Evolutionary conservation across 2,888 invertebrate genomes (phyloP).

Genomic region (Spodoptera littoralis): DNA sequence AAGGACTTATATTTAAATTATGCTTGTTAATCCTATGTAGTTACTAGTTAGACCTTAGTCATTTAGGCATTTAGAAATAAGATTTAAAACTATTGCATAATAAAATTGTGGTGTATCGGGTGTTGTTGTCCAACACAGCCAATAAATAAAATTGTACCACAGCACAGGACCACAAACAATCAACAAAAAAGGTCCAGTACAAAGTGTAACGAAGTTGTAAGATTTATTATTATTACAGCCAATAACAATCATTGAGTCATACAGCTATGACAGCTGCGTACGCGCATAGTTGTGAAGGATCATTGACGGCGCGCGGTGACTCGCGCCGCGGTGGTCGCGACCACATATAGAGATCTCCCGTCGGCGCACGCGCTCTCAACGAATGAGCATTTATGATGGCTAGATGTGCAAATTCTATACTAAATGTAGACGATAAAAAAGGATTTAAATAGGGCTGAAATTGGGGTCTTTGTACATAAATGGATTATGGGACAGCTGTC

Average conservation of each 20-base stretch:
- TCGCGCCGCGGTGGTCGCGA: conserved; percentile 63
- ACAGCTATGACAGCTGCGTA: conserved; percentile 48
- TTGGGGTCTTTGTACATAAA: conserved; percentile 8
- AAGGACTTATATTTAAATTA: too few species aligned
- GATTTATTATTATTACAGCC: conserved; percentile 47
- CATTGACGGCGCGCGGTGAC: conserved; percentile 55
- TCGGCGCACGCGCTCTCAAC: conserved; percentile 63
- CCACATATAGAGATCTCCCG: conserved; percentile 67
- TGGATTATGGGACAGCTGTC: conserved; percentile 27
- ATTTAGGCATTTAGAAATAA: too few species aligned
- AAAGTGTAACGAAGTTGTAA: conserved; percentile 12
- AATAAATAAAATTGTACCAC: too few species aligned
- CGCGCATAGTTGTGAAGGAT: conserved; percentile 62
- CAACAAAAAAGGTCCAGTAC: not conserved
- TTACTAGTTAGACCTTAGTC: too few species aligned
- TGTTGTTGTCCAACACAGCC: too few species aligned
- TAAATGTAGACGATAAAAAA: conserved; percentile 51
- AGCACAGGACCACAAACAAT: not conserved
- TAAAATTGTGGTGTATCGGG: too few species aligned
- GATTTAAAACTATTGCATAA: too few species aligned
- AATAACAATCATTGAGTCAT: conserved; percentile 49
- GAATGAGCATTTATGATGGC: conserved; percentile 51
- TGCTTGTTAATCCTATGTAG: too few species aligned
- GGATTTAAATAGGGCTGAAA: conserved; percentile 28
- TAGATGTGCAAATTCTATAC: conserved; percentile 54